Evolutionary conservation across 1,140 invertebrate species (phyloP), one percentile per base, ranked within the genome.

Genomic region (Sarcophaga bullata): DNA sequence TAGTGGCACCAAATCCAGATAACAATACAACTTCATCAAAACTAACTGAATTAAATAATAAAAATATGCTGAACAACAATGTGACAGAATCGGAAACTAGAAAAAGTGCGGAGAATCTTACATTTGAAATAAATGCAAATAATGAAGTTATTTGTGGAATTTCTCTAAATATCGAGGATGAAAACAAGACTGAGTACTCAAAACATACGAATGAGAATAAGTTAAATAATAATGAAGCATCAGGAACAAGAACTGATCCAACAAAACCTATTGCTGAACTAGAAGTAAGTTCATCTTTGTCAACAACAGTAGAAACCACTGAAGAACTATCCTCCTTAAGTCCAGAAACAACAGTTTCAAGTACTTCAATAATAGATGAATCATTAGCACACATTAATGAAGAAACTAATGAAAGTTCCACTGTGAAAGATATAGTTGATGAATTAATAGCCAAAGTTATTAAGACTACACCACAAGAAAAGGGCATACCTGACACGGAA

Each of bases 401-500:
- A 15, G 48, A 84, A 7, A 6, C 78, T 8, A 10, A 37, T 13
- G 86, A 86, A 15, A 85, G 84, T 4, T 62, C 82, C 37, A 86
- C 85, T 3, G 88, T 89, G 8, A 84, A 87, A 5, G 88, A 89
- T 25, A 88, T 89, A 80, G 87, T 89, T 0, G 88, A 89, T 84
- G 85, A 88, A 80, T 81, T 89, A 6, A 89, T 89, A 47, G 88
- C 88, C 50, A 85, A 87, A 83, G 86, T 87, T 37, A 87, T 87
- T 46, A 50, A 82, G 19, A 25, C 84, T 10, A 15, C 46, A 62
- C 10, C 50, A 76, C 4, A 47, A 15, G 80, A 25, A 7, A 25
- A 81, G 76, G 54, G n/a, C 6, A 19, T 5, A 76, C 52, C 17
- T 6, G 7, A 8, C 49, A 81, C 84, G n/a, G 88, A 89, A 76